phyloP scores from a whole-genome alignment of 2,888 invertebrate species.

The Andricus quercusramuli region DNA sequence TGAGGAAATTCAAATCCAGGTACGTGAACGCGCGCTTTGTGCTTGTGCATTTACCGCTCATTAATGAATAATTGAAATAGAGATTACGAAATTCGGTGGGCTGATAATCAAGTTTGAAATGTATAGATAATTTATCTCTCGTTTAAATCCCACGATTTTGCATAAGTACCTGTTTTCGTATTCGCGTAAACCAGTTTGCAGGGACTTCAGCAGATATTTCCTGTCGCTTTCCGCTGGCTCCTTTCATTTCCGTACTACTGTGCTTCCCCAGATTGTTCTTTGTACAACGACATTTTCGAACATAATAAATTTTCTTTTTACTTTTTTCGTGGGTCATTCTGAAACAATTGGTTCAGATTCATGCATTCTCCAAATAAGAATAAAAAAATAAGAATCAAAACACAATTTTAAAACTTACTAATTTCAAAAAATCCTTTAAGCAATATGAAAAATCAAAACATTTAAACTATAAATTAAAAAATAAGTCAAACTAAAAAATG shows the following conservation, averaged over 20 bases:
- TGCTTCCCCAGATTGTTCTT: slow-evolving; percentile 41
- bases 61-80: no score
- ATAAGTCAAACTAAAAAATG: no score
- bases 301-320: slow-evolving; percentile 47
- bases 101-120: background rate
- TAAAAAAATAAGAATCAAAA: no score
- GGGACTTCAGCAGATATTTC: slow-evolving; percentile 25
- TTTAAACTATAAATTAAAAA: no score
- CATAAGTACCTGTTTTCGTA: slow-evolving; percentile 17
- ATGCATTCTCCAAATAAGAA: no score
- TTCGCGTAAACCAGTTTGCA: slow-evolving; percentile 12
- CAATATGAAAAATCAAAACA: no score
- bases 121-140: background rate
- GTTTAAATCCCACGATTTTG: background rate
- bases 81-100: background rate
- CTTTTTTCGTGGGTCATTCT: background rate
- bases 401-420: no score
- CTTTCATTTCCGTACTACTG: slow-evolving; percentile 39
- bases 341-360: no score
- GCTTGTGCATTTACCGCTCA: no score
- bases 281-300: slow-evolving; percentile 40
- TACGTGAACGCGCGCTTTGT: no score
- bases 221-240: slow-evolving; percentile 41
- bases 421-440: no score
- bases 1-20: no score